Percentiles rank a stretch among this genome's conserved stretches.
These are phyloP conservation scores for Chelonoidis abingdonii DNA, from an alignment of 2,113 vertebrate species.

Conservation along the genomic window DNA sequence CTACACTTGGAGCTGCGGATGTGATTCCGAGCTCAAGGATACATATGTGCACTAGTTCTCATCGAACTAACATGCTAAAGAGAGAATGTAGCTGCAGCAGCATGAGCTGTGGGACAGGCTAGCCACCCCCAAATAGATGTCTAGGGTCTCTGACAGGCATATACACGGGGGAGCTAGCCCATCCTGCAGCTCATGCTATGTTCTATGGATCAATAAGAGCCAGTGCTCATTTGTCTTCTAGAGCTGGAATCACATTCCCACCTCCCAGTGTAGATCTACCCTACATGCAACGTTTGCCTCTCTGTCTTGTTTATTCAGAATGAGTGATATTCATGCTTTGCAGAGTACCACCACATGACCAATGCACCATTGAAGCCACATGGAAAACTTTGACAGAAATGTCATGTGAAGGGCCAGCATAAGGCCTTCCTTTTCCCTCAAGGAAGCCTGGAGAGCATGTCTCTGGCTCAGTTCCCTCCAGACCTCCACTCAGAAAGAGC, in stretches of 20 bases:
- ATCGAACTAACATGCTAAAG: neutral
- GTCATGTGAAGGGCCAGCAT: fast-evolving
- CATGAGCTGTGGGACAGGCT: neutral
- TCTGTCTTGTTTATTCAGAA: neutral
- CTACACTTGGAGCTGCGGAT: neutral
- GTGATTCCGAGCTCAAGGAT: neutral
- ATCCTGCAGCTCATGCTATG: neutral
- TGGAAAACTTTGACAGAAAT: neutral
- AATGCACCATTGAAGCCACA: neutral
- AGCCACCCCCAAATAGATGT: neutral
- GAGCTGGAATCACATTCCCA: neutral
- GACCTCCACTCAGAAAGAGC: neutral
- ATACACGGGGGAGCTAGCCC: neutral
- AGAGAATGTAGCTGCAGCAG: neutral
- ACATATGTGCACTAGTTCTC: neutral
- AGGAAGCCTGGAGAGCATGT: neutral
- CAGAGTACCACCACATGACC: neutral
- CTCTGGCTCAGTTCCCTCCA: neutral
- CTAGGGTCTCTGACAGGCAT: neutral
- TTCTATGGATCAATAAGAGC: neutral
- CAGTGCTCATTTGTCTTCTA: neutral
- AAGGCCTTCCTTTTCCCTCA: neutral
- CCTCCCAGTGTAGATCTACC: neutral
- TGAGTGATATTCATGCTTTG: neutral
- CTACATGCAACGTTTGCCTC: neutral